Evolutionary conservation across 2,888 invertebrate species (phyloP).

Genomic region (Panopea generosa): DNA sequence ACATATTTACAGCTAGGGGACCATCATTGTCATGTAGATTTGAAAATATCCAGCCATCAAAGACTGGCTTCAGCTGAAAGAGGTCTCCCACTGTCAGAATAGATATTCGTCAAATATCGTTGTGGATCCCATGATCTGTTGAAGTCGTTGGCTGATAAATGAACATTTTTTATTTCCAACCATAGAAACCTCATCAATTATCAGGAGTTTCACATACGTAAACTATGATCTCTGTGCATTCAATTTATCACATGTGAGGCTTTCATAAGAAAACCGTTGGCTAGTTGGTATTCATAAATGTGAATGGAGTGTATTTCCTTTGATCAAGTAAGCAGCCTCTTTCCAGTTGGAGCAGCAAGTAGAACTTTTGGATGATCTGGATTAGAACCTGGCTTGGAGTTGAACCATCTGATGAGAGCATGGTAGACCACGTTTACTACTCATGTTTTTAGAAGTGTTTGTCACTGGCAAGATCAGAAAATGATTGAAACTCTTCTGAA

Average conservation of each 20-base stretch:
- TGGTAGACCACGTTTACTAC: constrained; percentile 21
- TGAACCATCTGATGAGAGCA: constrained; percentile 10
- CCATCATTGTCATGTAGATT: constrained; percentile 15
- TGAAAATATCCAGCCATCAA: constrained; percentile 48
- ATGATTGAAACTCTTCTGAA: background rate
- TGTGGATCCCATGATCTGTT: constrained; percentile 34
- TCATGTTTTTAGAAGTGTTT: constrained; percentile 17
- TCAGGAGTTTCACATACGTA: constrained; percentile 22
- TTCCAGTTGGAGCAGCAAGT: constrained; percentile 57
- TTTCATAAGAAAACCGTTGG: constrained; percentile 43
- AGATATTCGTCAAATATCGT: constrained; percentile 45
- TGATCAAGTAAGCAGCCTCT: constrained; percentile 48
- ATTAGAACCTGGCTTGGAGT: constrained; percentile 9
- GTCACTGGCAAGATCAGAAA: background rate
- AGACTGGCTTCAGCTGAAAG: constrained; percentile 55
- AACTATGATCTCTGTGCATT: constrained; percentile 34
- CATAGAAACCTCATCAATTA: constrained; percentile 67
- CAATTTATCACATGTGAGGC: constrained; percentile 5
- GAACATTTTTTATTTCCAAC: constrained; percentile 49
- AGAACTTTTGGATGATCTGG: constrained; percentile 33
- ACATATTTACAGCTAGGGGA: constrained; percentile 44
- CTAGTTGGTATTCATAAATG: constrained; percentile 45
- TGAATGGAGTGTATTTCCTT: constrained; percentile 44
- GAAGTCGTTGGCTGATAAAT: constrained; percentile 43
- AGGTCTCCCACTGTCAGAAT: constrained; percentile 55